A percentile compares a stretch with the other conserved stretches of the same genome.
phyloP scores from a whole-genome alignment of 2,113 vertebrate species.

The Megaptera novaeangliae region DNA sequence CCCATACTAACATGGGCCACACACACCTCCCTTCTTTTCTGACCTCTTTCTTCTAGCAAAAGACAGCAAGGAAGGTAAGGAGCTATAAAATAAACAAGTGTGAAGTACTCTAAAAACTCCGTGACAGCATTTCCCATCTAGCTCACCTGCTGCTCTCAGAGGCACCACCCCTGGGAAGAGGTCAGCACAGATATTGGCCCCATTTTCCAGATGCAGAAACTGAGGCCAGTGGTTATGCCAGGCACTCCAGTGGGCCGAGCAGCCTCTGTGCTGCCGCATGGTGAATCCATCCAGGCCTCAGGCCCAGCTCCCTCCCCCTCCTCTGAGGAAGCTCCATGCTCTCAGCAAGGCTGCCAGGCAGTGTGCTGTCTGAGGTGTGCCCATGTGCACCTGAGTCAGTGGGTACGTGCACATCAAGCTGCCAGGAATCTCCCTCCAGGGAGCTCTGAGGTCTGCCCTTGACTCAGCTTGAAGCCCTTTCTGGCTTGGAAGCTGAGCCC shows the following conservation, averaged over 20 bases:
- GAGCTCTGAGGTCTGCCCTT: background rate
- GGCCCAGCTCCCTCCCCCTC: background rate
- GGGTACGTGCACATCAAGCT: rapidly evolving
- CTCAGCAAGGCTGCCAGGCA: rapidly evolving
- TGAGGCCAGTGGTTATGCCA: rapidly evolving
- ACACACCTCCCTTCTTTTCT: background rate
- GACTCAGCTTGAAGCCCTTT: background rate
- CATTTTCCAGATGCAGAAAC: background rate
- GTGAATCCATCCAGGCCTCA: rapidly evolving
- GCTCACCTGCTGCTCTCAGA: background rate
- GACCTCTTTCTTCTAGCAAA: background rate
- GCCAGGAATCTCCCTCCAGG: background rate
- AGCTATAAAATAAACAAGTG: background rate
- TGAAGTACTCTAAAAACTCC: background rate
- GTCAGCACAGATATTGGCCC: background rate
- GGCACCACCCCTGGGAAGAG: background rate
- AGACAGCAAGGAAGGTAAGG: background rate
- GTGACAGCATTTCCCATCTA: background rate
- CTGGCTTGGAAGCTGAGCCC: background rate
- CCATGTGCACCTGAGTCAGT: rapidly evolving
- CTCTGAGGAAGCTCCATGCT: rapidly evolving
- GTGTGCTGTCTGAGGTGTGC: rapidly evolving
- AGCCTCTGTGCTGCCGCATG: rapidly evolving
- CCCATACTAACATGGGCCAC: background rate
- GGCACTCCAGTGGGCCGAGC: rapidly evolving